phyloP scores from a whole-genome alignment of 2,113 vertebrate genomes.

The Rallus limicola region DNA sequence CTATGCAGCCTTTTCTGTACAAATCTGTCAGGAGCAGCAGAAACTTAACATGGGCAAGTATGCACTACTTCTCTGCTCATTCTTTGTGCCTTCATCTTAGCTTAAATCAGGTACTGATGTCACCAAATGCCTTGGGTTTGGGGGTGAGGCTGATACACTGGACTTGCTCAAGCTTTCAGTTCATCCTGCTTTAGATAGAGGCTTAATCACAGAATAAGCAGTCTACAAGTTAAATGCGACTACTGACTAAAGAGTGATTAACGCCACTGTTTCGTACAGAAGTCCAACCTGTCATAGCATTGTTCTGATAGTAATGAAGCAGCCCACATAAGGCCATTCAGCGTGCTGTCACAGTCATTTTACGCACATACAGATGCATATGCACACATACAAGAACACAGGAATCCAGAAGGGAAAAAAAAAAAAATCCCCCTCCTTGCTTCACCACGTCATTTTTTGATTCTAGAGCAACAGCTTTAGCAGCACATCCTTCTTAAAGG shows the following conservation, averaged over 20 bases:
- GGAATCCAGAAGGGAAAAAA: neutral
- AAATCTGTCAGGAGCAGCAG: neutral
- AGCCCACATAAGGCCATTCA: neutral
- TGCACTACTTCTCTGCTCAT: neutral
- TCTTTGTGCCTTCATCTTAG: neutral
- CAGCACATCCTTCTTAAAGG: neutral
- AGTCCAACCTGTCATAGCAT: accelerated
- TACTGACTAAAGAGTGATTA: neutral
- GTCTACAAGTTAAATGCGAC: neutral
- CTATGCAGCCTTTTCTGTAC: slow-evolving; percentile 5
- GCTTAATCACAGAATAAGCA: neutral
- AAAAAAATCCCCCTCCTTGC: neutral
- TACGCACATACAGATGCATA: neutral
- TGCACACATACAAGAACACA: neutral
- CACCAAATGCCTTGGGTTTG: neutral
- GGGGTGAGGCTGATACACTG: neutral
- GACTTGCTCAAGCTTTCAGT: neutral
- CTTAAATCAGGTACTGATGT: neutral
- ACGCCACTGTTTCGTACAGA: neutral
- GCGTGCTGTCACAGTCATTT: neutral
- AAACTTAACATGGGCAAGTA: neutral
- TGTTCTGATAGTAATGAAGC: neutral
- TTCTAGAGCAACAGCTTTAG: neutral
- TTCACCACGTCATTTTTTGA: neutral
- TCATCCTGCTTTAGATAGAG: neutral